Conservation (phyloP, 2,888 invertebrate species). For the Thereva nobilitata region DNA sequence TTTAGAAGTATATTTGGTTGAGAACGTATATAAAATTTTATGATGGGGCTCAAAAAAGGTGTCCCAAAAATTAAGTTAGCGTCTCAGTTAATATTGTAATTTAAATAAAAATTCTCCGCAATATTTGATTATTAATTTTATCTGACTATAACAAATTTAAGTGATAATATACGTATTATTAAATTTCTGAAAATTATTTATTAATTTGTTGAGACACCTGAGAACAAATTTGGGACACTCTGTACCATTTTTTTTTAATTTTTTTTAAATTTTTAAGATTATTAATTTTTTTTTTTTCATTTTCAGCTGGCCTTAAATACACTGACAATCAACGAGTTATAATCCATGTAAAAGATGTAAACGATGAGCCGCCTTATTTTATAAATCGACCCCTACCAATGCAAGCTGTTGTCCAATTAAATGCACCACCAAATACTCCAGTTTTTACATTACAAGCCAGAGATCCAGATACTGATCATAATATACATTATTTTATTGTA, state of each 20-base stretch:
- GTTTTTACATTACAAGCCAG: slow-evolving; percentile 97
- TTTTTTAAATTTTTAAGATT: slow-evolving; percentile 3
- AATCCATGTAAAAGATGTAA: slow-evolving; percentile 92
- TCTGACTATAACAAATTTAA: too few species aligned
- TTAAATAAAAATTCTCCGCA: too few species aligned
- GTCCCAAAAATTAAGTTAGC: too few species aligned
- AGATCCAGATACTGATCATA: slow-evolving; percentile 95
- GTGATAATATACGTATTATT: too few species aligned
- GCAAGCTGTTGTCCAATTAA: slow-evolving; percentile 95
- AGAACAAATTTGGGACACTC: too few species aligned
- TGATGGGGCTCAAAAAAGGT: too few species aligned
- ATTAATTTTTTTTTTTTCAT: slow-evolving; percentile 37
- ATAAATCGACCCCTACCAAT: slow-evolving; percentile 96
- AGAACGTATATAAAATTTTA: too few species aligned
- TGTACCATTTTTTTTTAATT: not conserved
- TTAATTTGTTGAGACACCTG: too few species aligned
- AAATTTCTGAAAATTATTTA: too few species aligned
- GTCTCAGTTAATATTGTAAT: too few species aligned
- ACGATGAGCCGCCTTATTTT: slow-evolving; percentile 95
- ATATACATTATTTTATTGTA: slow-evolving; percentile 94
- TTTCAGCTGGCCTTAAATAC: slow-evolving; percentile 62
- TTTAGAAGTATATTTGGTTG: too few species aligned
- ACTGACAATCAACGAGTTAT: slow-evolving; percentile 95
- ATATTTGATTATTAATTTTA: too few species aligned
- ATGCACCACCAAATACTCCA: slow-evolving; percentile 92